Conservation (phyloP, 2,888 invertebrate species). For the Cephalotes varians region DNA sequence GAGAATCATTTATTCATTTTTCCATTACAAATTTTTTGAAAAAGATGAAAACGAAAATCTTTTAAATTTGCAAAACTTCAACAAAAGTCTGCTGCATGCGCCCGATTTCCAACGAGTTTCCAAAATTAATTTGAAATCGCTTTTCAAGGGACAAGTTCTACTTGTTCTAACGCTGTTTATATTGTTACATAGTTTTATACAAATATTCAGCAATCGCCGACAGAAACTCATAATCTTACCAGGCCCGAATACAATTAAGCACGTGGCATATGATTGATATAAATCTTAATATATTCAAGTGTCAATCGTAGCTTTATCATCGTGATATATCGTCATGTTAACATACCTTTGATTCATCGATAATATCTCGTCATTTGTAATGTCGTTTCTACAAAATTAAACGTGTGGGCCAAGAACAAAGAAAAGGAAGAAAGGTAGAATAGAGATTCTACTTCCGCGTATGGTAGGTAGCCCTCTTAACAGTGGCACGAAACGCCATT, state of each 20-base stretch:
- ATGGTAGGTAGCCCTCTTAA: slow-evolving; percentile 36
- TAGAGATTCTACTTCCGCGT: slow-evolving; percentile 41
- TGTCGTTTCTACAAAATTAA: background rate
- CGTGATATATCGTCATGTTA: background rate
- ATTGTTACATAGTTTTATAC: background rate
- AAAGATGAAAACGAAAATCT: slow-evolving; percentile 29
- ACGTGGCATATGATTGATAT: background rate
- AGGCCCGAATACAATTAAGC: background rate
- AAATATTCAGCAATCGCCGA: background rate
- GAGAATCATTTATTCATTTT: slow-evolving; percentile 68
- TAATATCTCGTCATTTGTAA: background rate
- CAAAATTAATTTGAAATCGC: slow-evolving; percentile 24
- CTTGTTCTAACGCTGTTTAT: background rate
- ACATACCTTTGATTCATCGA: background rate
- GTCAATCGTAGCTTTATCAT: background rate
- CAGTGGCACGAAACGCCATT: slow-evolving; percentile 56
- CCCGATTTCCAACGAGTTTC: background rate
- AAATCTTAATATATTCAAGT: background rate
- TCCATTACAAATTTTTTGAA: slow-evolving; percentile 34
- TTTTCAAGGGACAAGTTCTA: background rate
- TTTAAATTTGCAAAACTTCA: slow-evolving; percentile 38
- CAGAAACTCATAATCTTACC: background rate
- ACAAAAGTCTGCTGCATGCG: slow-evolving; percentile 20
- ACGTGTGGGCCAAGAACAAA: background rate
- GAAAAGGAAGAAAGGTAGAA: background rate